Conservation (phyloP, 2,113 vertebrate species). For the Oceanites oceanicus region DNA sequence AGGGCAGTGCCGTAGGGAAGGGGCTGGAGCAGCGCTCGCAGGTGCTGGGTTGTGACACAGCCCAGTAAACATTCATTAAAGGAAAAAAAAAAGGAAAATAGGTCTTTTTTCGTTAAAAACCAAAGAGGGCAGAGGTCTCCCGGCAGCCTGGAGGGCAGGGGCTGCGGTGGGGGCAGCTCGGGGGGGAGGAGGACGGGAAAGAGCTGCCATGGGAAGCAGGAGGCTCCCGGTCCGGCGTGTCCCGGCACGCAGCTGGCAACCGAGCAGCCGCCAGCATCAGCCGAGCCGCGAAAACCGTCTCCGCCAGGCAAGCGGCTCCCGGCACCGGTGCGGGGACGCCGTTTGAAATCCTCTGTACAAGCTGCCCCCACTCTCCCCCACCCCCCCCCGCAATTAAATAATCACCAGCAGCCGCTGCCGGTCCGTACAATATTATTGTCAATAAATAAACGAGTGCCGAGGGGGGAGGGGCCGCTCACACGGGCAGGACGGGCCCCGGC, state of each 20-base stretch:
- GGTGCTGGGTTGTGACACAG: background rate
- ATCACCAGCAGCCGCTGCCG: background rate
- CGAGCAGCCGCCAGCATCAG: background rate
- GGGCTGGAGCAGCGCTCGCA: background rate
- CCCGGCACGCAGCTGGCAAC: background rate
- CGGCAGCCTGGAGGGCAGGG: background rate
- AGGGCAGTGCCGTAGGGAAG: background rate
- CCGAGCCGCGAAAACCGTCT: background rate
- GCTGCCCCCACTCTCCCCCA: background rate
- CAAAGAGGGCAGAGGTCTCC: background rate
- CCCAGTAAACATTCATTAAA: background rate
- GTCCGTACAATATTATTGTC: constrained; percentile 44
- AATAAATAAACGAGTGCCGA: constrained; percentile 64
- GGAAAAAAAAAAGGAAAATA: background rate
- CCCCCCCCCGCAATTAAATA: background rate
- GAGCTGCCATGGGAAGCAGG: background rate
- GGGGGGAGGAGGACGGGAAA: background rate
- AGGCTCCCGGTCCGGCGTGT: background rate
- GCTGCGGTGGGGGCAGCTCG: background rate
- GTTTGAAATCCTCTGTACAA: constrained; percentile 25
- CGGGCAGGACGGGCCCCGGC: constrained; percentile 32
- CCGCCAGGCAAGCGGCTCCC: background rate
- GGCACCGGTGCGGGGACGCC: background rate
- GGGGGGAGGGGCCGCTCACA: constrained; percentile 20
- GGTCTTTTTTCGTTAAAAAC: background rate